phyloP scores from a whole-genome alignment of 35 echinoderm and acorn worm species.

The Holothuria glaberrima region DNA sequence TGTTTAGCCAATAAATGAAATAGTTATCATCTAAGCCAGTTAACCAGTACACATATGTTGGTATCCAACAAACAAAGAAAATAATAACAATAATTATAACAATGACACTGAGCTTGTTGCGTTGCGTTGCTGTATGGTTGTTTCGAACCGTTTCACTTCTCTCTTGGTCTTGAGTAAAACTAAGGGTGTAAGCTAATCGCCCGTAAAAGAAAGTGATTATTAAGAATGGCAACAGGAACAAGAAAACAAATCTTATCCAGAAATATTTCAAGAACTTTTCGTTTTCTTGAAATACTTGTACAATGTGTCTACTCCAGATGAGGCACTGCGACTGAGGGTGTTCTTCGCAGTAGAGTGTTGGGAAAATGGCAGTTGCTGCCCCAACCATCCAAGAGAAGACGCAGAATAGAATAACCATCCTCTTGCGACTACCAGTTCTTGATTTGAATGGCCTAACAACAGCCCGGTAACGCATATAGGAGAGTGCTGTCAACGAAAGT shows the following conservation, averaged over 20 bases:
- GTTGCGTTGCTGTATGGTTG: neutral
- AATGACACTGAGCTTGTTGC: conserved; percentile 10
- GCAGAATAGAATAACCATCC: neutral
- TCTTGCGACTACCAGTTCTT: neutral
- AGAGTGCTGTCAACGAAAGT: conserved; percentile 15
- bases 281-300: neutral
- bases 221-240: neutral
- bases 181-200: neutral
- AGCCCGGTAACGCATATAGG: conserved; percentile 1
- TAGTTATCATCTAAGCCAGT: too few relatives aligned
- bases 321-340: neutral
- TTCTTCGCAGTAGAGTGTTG: neutral
- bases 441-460: conserved; percentile 15
- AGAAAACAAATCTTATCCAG: neutral
- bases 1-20: too few relatives aligned
- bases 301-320: neutral
- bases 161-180: neutral
- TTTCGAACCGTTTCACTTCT: too few relatives aligned
- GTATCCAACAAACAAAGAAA: conserved; percentile 25
- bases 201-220: conserved; percentile 10
- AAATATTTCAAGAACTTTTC: neutral
- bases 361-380: neutral
- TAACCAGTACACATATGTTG: neutral
- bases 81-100: neutral
- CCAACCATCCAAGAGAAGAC: neutral